phyloP scores from a whole-genome alignment of 1,140 invertebrate genomes.

The Glossosoma conforme region DNA sequence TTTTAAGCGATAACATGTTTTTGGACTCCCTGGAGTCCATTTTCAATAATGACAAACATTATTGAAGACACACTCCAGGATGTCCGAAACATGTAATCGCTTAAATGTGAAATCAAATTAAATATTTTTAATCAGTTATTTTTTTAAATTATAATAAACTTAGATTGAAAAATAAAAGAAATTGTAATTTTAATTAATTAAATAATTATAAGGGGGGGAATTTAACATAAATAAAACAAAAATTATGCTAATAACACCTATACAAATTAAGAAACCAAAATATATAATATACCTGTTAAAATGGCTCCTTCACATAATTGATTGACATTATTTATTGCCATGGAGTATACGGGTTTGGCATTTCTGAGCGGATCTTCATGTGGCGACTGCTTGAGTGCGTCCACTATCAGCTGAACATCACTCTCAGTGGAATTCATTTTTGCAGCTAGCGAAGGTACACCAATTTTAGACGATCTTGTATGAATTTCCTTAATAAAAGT shows the following conservation, averaged over 20 bases:
- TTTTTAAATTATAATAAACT: too few species aligned
- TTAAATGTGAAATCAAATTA: too few species aligned
- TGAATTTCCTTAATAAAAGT: slow-evolving; percentile 44
- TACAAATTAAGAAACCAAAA: not conserved
- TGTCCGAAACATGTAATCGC: too few species aligned
- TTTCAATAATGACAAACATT: too few species aligned
- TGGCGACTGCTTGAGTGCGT: slow-evolving; percentile 42
- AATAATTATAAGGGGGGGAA: not conserved
- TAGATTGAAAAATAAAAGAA: too few species aligned
- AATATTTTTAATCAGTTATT: too few species aligned
- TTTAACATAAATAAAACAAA: not conserved
- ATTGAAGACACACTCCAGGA: too few species aligned
- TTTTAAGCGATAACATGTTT: too few species aligned
- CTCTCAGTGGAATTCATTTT: slow-evolving; percentile 38
- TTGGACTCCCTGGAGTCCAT: too few species aligned
- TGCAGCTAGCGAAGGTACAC: slow-evolving; percentile 33
- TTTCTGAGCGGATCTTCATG: slow-evolving; percentile 46
- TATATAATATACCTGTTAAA: slow-evolving; percentile 36
- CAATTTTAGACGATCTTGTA: slow-evolving; percentile 32
- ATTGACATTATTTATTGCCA: slow-evolving; percentile 38
- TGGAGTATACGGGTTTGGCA: slow-evolving; percentile 45
- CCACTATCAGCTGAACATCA: slow-evolving; percentile 44
- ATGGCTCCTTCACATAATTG: slow-evolving; percentile 40
- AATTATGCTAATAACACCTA: not conserved
- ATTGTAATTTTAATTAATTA: too few species aligned